Conservation (phyloP, 2,888 invertebrate genomes). For the Apodemia duryi region DNA sequence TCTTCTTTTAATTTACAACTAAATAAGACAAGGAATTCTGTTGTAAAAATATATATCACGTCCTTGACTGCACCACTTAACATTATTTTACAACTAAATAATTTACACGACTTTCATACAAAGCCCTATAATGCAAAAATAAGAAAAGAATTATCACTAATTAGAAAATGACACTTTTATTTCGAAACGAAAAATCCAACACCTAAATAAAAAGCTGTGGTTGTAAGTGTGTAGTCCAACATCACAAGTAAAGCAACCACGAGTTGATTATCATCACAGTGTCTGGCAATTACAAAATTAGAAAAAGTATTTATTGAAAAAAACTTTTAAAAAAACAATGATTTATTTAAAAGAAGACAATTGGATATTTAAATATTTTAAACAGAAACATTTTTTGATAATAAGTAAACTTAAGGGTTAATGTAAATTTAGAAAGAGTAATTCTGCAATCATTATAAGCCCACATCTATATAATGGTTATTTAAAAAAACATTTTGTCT, state of each 20-base stretch:
- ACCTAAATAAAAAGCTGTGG: not conserved
- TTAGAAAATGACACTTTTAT: slow-evolving; percentile 3
- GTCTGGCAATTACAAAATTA: not conserved
- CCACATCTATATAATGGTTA: too few relatives aligned
- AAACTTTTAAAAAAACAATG: too few relatives aligned
- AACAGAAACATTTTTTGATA: too few relatives aligned
- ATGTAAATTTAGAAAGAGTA: too few relatives aligned
- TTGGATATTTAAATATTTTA: too few relatives aligned
- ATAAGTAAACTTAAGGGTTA: too few relatives aligned
- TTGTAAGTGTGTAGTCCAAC: not conserved
- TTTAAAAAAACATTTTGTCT: too few relatives aligned
- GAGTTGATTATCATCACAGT: not conserved
- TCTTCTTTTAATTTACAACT: too few relatives aligned
- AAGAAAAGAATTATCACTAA: not conserved
- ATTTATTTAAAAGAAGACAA: too few relatives aligned
- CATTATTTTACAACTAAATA: not conserved
- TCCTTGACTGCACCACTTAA: slow-evolving; percentile 6
- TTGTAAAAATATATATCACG: not conserved
- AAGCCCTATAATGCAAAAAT: slow-evolving; percentile 5
- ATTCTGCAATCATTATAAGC: too few relatives aligned
- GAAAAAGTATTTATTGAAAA: not conserved
- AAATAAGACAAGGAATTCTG: too few relatives aligned
- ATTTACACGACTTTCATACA: not conserved
- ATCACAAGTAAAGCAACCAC: not conserved
- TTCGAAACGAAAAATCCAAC: slow-evolving; percentile 9